A percentile compares a stretch with the other conserved stretches of the same genome.
Conservation (phyloP, 2,113 vertebrate species). For the Cisticola juncidis region DNA sequence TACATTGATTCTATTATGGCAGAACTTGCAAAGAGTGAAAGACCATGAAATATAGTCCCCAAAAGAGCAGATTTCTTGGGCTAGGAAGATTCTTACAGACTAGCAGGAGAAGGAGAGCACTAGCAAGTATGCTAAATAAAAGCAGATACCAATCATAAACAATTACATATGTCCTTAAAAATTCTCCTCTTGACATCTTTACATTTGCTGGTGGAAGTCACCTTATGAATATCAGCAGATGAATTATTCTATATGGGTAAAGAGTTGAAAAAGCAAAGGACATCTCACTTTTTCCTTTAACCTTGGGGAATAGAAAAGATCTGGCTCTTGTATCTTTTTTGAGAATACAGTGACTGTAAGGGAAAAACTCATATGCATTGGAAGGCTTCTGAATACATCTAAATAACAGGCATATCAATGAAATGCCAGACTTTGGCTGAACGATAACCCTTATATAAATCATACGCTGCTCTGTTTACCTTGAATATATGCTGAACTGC, state of each 20-base stretch:
- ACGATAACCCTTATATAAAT: slow-evolving; percentile 61
- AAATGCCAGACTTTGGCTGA: slow-evolving; percentile 40
- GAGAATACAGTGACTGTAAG: slow-evolving; percentile 38
- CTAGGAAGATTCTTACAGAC: not conserved
- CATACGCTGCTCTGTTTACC: not conserved
- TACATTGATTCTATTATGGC: slow-evolving; percentile 62
- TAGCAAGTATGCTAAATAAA: slow-evolving; percentile 71
- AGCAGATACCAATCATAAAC: slow-evolving; percentile 72
- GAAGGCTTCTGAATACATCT: slow-evolving; percentile 70
- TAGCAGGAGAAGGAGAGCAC: slow-evolving; percentile 21
- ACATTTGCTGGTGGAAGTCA: slow-evolving; percentile 71
- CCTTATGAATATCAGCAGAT: slow-evolving; percentile 70
- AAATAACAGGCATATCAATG: slow-evolving; percentile 69
- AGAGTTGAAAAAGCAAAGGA: slow-evolving; percentile 70
- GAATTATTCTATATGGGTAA: slow-evolving; percentile 75
- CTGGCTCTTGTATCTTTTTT: slow-evolving; percentile 67
- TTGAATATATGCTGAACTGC: not conserved
- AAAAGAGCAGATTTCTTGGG: slow-evolving; percentile 47
- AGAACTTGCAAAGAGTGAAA: slow-evolving; percentile 48
- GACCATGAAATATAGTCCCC: slow-evolving; percentile 57
- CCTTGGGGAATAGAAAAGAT: slow-evolving; percentile 73
- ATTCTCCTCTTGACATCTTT: slow-evolving; percentile 64
- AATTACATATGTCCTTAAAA: slow-evolving; percentile 69
- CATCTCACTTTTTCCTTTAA: slow-evolving; percentile 76
- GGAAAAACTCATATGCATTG: slow-evolving; percentile 48